Evolutionary conservation across 2,888 invertebrate species (phyloP), one percentile per base, ranked within the genome.

Genomic region (Calliopum simillimum): DNA sequence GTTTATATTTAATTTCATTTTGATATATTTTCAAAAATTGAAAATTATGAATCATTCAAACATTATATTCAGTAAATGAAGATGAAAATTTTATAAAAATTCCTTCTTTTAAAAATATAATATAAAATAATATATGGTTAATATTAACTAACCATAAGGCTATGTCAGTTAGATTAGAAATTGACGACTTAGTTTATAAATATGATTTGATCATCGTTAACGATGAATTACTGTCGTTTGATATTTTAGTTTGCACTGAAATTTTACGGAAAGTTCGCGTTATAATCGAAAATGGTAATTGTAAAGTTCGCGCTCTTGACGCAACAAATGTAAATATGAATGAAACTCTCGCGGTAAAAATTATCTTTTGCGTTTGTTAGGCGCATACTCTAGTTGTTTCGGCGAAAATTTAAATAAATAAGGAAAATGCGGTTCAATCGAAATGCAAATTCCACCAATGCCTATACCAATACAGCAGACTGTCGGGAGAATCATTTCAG

Each of bases 371-470:
- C 14, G 12, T n/a, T 47, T 68, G 16, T 46, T 74, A 8, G 67
- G 58, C 49, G 56, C 61, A 13, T 71, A 71, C 47, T 41, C 53
- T 12, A 12, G 12, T 3, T 71, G 71, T 70, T 65, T 75, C n/a
- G 58, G 65, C 13, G 71, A 69, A 12, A 56, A 68, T 8, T 25
- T 71, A 13, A 61, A 64, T 3, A 64, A 74, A 2, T 44, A 72
- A 5, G 69, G 75, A 8, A 71, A 68, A 58, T 69, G 69, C 44
- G n/a, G n/a, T n/a, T n/a, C n/a, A 23, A 23, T 33, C 33, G 66
- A 74, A 69, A 74, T 74, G 70, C 23, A 72, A 21, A 73, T 73
- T 25, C 13, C 44, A 13, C n/a, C 49, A 4, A 71, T 73, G 8
- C 72, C 73, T 5, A 64, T 73, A n/a, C 61, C 71, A 1, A 71